phyloP scores from a whole-genome alignment of 2,888 invertebrate species.

The Ophion ventricosus region DNA sequence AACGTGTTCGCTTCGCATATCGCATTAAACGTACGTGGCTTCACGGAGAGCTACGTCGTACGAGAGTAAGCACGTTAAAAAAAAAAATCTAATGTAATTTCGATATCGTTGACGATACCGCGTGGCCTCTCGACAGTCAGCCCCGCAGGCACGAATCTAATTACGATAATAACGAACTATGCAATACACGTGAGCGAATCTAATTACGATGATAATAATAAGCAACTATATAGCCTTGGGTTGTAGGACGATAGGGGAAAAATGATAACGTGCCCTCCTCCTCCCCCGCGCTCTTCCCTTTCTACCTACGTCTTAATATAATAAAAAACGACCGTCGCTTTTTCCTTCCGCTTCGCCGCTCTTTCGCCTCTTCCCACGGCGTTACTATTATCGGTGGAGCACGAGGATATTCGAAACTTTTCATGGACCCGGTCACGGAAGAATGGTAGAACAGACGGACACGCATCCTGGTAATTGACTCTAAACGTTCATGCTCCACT shows the following conservation, averaged over 20 bases:
- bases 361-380: neutral
- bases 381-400: neutral
- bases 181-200: slow-evolving; percentile 31
- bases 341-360: slow-evolving; percentile 2
- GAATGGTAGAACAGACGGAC: neutral
- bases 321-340: slow-evolving; percentile 40
- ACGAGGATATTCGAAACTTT: slow-evolving; percentile 51
- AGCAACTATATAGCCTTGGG: slow-evolving; percentile 3
- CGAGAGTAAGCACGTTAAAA: neutral
- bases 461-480: slow-evolving; percentile 31
- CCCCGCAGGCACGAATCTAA: slow-evolving; percentile 31
- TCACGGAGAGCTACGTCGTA: neutral
- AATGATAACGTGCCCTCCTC: slow-evolving; percentile 21
- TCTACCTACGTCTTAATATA: slow-evolving; percentile 16
- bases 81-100: slow-evolving; percentile 20
- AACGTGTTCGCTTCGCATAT: neutral
- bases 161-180: slow-evolving; percentile 47
- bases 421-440: slow-evolving; percentile 4
- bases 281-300: neutral
- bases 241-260: slow-evolving; percentile 29
- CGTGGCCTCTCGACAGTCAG: slow-evolving; percentile 19
- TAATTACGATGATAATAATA: slow-evolving; percentile 53
- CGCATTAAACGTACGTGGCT: neutral
- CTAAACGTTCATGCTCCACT: slow-evolving; percentile 1
- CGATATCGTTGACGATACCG: slow-evolving; percentile 32